phyloP scores from a whole-genome alignment of 2,113 vertebrate species.

The Pygoscelis antarcticus region DNA sequence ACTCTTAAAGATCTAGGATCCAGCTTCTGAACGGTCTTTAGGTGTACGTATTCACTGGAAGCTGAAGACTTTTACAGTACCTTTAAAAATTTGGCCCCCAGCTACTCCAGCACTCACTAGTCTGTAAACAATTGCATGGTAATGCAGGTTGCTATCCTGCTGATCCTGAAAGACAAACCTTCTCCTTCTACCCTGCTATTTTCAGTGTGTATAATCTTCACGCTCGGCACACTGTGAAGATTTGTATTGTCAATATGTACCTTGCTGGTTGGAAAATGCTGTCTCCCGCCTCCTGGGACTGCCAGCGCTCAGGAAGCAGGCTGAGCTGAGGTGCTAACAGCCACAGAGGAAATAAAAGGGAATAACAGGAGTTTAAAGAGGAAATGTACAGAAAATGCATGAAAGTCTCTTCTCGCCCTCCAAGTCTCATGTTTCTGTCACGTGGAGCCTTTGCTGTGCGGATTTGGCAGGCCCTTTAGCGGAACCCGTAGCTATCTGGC shows the following conservation, averaged over 20 bases:
- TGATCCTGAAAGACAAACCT: background rate
- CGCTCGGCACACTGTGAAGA: background rate
- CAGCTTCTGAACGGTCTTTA: background rate
- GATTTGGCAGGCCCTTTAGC: background rate
- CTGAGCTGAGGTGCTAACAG: background rate
- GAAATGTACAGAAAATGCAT: background rate
- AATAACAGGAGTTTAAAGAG: background rate
- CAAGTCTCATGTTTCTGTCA: background rate
- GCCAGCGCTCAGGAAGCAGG: background rate
- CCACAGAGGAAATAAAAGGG: background rate
- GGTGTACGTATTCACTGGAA: background rate
- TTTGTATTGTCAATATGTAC: slow-evolving; percentile 3
- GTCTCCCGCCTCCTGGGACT: background rate
- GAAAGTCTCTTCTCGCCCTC: background rate
- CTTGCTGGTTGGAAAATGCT: background rate
- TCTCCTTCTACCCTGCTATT: background rate
- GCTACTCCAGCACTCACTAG: background rate
- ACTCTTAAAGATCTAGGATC: background rate
- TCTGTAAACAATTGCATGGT: background rate
- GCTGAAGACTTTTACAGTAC: background rate
- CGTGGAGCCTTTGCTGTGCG: background rate
- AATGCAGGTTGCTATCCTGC: background rate
- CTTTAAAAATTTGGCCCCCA: background rate
- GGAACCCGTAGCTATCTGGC: background rate
- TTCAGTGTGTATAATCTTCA: background rate